Evolutionary conservation across 2,888 invertebrate species (phyloP), one percentile per base, ranked within the genome.

Genomic region (Polietes domitor): DNA sequence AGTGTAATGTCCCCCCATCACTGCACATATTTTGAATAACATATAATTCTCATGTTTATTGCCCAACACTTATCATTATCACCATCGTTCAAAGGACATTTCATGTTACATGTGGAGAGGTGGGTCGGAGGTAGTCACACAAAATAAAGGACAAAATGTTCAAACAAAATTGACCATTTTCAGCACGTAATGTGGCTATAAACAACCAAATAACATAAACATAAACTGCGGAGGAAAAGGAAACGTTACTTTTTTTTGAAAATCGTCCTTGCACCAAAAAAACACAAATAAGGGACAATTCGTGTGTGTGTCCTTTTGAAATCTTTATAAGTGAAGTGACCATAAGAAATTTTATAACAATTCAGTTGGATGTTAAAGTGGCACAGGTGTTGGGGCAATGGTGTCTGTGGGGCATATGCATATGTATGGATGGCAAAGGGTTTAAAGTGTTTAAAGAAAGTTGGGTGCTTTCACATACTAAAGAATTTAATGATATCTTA

Each of bases 1-100:
- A 43, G 17, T 41, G 70, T 12, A 41, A 58, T 58, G n/a, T 32
- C 37, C 19, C 9, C 19, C 26, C 12, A 2, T 26, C 50, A 17
- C 24, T 24, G 58, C 43, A 79, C 73, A 80, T 76, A 80, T 83
- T 79, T 80, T 68, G 75, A 75, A 80, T 73, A 78, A 81, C 78
- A 78, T 78, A 78, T 81, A 84, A 84, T 81, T 80, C 81, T 78
- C 68, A 81, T 84, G 78, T 84, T 84, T 84, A 84, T 81, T 78
- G 72, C 58, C 78, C 80, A 78, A 81, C 80, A 84, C 80, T 84
- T 84, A 78, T 84, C 83, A 84, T 81, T 84, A 84, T 84, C 78
- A 73, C 80, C 71, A 84, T 78, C 58, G 32, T 68, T 47, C 68
- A 75, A 58, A 68, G 12, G 61, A 55, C 68, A 21, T 37, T 65